phyloP scores from a whole-genome alignment of 2,888 invertebrate genomes.

The Euclidia mi region DNA sequence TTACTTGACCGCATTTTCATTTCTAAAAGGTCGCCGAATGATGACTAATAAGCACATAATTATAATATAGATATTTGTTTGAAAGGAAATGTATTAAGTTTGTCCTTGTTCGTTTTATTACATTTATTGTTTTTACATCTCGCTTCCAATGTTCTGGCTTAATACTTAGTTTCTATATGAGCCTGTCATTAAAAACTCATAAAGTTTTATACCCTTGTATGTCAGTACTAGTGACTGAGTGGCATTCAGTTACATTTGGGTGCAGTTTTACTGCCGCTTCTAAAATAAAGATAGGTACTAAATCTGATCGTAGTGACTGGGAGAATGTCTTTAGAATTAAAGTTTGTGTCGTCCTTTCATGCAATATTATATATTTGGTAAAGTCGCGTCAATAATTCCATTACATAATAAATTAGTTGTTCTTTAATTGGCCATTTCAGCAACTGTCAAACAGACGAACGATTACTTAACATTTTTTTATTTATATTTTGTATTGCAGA shows the following conservation, averaged over 20 bases:
- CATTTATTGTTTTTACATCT: constrained; percentile 4
- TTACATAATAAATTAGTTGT: too few species aligned
- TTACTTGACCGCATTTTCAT: too few species aligned
- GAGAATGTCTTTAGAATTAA: too few species aligned
- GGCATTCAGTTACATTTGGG: constrained; percentile 29
- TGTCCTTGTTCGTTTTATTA: constrained; percentile 17
- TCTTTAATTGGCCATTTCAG: neutral
- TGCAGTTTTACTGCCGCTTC: constrained; percentile 28
- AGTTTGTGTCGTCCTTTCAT: too few species aligned
- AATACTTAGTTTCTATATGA: constrained; percentile 16
- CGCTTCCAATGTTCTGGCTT: constrained; percentile 31
- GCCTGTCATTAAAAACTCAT: constrained; percentile 37
- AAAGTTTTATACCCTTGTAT: constrained; percentile 27
- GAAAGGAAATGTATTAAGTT: neutral
- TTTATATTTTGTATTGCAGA: constrained; percentile 33
- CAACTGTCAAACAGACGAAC: constrained; percentile 20
- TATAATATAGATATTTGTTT: neutral
- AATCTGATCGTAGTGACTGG: too few species aligned
- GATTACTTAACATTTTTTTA: constrained; percentile 1
- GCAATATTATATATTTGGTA: too few species aligned
- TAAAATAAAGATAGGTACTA: neutral
- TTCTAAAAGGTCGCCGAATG: too few species aligned
- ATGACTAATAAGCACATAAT: too few species aligned
- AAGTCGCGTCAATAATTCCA: too few species aligned
- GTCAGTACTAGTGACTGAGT: constrained; percentile 38